Evolutionary conservation across 2,797 vertebrate species (phyloP).

Genomic region (Phoxinus dragarum): DNA sequence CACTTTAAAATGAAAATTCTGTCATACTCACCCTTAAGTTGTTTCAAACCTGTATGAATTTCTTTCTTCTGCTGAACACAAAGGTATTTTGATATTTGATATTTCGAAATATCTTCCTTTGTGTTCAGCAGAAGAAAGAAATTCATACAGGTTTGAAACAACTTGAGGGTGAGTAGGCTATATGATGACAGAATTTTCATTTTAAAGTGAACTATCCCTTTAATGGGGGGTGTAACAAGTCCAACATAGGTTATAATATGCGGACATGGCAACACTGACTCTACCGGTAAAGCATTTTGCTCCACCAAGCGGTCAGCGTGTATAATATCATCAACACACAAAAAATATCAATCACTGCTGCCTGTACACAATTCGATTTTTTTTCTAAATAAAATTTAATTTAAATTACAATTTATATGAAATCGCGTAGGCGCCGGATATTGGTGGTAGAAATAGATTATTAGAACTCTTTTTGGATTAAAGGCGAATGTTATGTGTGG

Average conservation of each 20-base stretch:
- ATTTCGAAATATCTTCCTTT: no score
- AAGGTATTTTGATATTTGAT: no score
- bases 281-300: neutral
- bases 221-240: no score
- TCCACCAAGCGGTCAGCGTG: constrained; percentile 27
- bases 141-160: no score
- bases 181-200: no score
- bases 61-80: no score
- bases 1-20: no score
- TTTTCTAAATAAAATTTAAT: neutral
- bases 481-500: constrained; percentile 28
- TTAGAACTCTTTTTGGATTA: neutral
- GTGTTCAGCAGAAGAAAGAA: no score
- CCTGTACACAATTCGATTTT: neutral
- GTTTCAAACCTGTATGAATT: no score
- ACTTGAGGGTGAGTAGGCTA: no score
- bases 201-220: no score
- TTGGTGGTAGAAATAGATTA: neutral
- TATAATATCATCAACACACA: neutral
- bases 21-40: no score
- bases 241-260: neutral
- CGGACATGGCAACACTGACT: constrained; percentile 21
- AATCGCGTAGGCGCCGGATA: neutral
- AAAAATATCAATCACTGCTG: neutral
- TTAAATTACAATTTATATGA: neutral